Conservation (phyloP, 2,113 vertebrate genomes). For the Orthonyx spaldingii region DNA sequence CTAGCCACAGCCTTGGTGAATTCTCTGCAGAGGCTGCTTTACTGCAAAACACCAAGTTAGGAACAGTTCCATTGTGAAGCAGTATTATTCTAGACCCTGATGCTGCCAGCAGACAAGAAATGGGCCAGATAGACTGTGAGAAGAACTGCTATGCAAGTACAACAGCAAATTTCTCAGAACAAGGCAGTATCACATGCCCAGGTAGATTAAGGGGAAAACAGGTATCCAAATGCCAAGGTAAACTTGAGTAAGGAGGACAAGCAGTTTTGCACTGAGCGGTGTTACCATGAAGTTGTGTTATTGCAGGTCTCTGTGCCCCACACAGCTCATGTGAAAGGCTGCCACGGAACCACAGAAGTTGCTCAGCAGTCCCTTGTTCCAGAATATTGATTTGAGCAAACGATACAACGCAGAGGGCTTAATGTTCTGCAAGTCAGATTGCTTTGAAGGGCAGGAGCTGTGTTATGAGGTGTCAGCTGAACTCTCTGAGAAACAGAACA, state of each 20-base stretch:
- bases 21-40: background rate
- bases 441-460: background rate
- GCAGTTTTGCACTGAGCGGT: background rate
- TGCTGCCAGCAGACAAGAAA: background rate
- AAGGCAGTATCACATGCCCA: background rate
- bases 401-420: background rate
- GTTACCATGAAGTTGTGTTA: background rate
- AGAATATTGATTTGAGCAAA: background rate
- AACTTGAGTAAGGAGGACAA: background rate
- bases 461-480: background rate
- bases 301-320: background rate
- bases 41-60: background rate
- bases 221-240: background rate
- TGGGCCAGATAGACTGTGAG: background rate
- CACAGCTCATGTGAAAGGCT: background rate
- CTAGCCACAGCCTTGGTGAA: background rate
- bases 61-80: background rate
- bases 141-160: background rate
- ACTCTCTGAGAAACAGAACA: background rate
- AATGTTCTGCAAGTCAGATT: background rate
- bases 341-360: rapidly evolving
- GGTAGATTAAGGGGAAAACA: background rate
- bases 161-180: background rate
- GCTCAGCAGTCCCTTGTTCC: background rate
- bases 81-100: background rate